These are phyloP conservation scores for Cosmia trapezina DNA, from an alignment of 2,888 invertebrate species.

Conservation along the genomic window DNA sequence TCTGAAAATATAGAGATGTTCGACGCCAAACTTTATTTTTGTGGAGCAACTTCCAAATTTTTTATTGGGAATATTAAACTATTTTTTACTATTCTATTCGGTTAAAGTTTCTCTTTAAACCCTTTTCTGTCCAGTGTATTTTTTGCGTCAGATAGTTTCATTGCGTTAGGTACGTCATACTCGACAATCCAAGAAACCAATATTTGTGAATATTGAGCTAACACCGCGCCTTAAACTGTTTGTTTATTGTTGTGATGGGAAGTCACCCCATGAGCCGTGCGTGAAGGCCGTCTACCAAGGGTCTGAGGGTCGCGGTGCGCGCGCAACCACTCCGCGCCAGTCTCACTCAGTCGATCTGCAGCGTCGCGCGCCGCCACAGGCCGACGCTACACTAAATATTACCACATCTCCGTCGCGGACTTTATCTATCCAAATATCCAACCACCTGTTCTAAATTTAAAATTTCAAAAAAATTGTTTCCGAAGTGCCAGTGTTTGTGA, in stretches of 20 bases:
- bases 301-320: conserved; percentile 78
- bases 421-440: conserved; percentile 64
- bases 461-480: conserved; percentile 39
- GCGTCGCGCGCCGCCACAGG: conserved; percentile 80
- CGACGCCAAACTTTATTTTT: too few relatives aligned
- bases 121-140: too few relatives aligned
- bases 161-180: too few relatives aligned
- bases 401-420: conserved; percentile 60
- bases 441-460: conserved; percentile 58
- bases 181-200: too few relatives aligned
- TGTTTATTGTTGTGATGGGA: conserved; percentile 53
- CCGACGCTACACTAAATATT: conserved; percentile 68
- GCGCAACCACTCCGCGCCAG: conserved; percentile 71
- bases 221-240: too few relatives aligned
- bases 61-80: too few relatives aligned
- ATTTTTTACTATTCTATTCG: too few relatives aligned
- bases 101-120: too few relatives aligned
- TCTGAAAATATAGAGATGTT: too few relatives aligned
- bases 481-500: conserved; percentile 63
- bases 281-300: conserved; percentile 74
- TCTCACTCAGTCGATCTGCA: conserved; percentile 84
- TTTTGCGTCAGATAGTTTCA: too few relatives aligned
- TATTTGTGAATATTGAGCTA: too few relatives aligned
- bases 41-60: too few relatives aligned
- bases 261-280: conserved; percentile 62